A percentile compares a stretch with the other conserved stretches of the same genome.
Evolutionary conservation across 1,140 invertebrate genomes (phyloP).

Genomic region (Hypothenemus hampei): DNA sequence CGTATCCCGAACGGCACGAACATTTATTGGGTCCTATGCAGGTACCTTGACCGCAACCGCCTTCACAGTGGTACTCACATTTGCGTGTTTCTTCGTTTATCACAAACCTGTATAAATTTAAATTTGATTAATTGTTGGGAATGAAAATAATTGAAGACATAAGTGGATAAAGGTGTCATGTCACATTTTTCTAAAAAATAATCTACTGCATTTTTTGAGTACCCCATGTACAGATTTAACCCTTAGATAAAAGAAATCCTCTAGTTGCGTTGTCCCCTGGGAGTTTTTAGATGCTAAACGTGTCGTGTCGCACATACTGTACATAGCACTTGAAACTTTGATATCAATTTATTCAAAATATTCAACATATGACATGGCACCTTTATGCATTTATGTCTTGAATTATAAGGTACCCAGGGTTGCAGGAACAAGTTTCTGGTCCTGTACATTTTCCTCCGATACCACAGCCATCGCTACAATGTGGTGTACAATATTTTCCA

Average conservation of each 20-base stretch:
- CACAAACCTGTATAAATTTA: slow-evolving; percentile 29
- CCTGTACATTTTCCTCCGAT: slow-evolving; percentile 48
- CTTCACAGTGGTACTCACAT: slow-evolving; percentile 41
- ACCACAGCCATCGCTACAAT: slow-evolving; percentile 42
- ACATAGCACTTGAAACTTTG: no score
- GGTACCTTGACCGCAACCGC: slow-evolving; percentile 41
- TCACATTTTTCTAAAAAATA: no score
- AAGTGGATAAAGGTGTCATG: no score
- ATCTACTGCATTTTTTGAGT: no score
- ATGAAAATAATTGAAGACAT: no score
- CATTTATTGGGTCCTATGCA: slow-evolving; percentile 53
- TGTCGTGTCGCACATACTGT: no score
- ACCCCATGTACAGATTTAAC: no score
- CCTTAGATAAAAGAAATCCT: no score
- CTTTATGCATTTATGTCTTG: no score
- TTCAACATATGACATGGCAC: not conserved
- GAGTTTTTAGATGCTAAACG: no score
- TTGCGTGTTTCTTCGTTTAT: slow-evolving; percentile 31
- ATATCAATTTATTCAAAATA: not conserved
- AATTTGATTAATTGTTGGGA: not conserved
- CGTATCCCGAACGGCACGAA: slow-evolving; percentile 50
- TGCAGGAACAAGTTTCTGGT: slow-evolving; percentile 50
- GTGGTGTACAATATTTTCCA: slow-evolving; percentile 38
- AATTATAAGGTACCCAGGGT: no score
- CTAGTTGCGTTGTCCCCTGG: no score